Evolutionary conservation across 1,140 invertebrate genomes (phyloP).

Genomic region (Drosophila nigromelanica): DNA sequence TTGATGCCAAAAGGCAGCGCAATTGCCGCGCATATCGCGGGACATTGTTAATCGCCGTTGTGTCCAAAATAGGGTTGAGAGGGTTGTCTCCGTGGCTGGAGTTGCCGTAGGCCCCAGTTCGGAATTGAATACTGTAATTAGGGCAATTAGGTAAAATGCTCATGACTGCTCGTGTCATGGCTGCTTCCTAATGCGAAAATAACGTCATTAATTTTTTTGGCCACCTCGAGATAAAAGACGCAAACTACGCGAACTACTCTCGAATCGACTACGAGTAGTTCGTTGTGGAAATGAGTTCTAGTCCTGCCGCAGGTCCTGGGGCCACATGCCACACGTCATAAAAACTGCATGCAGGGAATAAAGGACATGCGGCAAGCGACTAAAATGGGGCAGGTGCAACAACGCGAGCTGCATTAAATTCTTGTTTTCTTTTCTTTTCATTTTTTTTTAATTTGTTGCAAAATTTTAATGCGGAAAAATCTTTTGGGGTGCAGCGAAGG

Average conservation of each 20-base stretch:
- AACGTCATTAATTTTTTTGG: conserved; percentile 74
- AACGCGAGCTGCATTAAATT: conserved; percentile 41
- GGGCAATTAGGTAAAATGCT: conserved; percentile 76
- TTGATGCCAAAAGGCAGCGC: conserved; percentile 41
- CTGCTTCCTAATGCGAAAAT: conserved; percentile 82
- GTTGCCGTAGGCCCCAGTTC: neutral
- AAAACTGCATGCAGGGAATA: conserved; percentile 32
- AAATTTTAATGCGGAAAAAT: conserved; percentile 67
- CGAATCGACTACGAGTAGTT: neutral
- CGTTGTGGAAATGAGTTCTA: conserved; percentile 5
- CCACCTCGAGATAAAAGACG: conserved; percentile 9
- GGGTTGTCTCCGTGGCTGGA: conserved; percentile 18
- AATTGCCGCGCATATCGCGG: conserved; percentile 46
- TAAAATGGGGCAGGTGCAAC: conserved; percentile 65
- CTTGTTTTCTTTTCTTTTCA: conserved; percentile 27
- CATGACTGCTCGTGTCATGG: conserved; percentile 77
- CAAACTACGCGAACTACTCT: too few relatives aligned
- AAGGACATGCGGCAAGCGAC: conserved; percentile 43
- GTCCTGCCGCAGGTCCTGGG: conserved; percentile 7
- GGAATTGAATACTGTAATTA: conserved; percentile 71
- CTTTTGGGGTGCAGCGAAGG: conserved; percentile 52
- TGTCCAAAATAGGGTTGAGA: conserved; percentile 31
- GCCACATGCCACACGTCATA: conserved; percentile 30
- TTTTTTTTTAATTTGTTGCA: too few relatives aligned
- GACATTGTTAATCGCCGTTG: conserved; percentile 56